Evolutionary conservation across 2,113 vertebrate genomes (phyloP).

Genomic region (Calyptomena viridis): DNA sequence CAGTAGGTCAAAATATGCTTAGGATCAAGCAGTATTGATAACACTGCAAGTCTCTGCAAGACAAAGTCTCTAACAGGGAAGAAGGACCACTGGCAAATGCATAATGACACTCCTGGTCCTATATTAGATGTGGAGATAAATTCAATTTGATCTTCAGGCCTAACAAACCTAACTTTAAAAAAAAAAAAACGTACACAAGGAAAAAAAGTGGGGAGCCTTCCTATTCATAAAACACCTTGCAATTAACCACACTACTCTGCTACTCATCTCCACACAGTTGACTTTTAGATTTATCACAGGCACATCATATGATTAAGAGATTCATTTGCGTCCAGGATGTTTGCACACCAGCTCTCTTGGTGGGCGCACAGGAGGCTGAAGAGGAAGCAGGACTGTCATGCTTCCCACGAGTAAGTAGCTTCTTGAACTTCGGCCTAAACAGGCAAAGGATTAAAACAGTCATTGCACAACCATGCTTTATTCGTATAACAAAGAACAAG

Average conservation of each 20-base stretch:
- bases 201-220: not conserved
- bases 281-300: not conserved
- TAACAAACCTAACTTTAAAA: not conserved
- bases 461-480: not conserved
- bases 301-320: fast-evolving
- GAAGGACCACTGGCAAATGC: not conserved
- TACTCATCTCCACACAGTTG: not conserved
- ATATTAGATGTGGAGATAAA: not conserved
- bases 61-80: not conserved
- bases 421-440: not conserved
- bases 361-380: not conserved
- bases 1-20: not conserved
- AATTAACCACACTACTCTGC: not conserved
- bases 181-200: fast-evolving
- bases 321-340: not conserved
- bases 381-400: not conserved
- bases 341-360: not conserved
- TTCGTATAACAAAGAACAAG: not conserved
- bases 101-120: not conserved
- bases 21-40: not conserved
- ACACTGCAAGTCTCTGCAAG: not conserved
- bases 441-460: not conserved
- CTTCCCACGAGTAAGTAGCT: not conserved
- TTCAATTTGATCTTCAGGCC: not conserved
- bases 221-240: not conserved